phyloP scores from a whole-genome alignment of 2,797 vertebrate species.

The Prionace glauca region DNA sequence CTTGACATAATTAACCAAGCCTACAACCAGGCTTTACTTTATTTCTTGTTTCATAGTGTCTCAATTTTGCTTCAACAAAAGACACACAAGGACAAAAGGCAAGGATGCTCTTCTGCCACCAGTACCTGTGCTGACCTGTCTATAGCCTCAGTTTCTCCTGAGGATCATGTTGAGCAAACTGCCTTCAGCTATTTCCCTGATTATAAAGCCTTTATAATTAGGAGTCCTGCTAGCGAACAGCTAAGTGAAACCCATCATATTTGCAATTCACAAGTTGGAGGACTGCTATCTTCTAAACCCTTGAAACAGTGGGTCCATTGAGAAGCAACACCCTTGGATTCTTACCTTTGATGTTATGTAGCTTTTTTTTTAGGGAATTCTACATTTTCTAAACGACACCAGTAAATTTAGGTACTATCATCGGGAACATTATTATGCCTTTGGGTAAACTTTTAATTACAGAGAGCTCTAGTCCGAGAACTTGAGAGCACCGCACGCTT shows the following conservation, averaged over 20 bases:
- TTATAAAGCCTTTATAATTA: slow-evolving; percentile 5
- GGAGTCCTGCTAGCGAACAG: background rate
- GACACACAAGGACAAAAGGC: background rate
- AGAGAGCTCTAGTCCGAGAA: background rate
- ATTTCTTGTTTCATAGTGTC: background rate
- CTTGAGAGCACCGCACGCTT: background rate
- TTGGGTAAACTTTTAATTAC: background rate
- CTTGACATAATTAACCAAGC: background rate
- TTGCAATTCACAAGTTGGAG: background rate
- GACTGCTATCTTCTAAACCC: background rate
- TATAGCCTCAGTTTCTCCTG: background rate
- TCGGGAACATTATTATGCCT: background rate
- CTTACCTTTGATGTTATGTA: background rate
- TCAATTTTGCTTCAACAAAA: background rate
- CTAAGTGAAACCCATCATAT: background rate
- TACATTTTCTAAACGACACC: background rate
- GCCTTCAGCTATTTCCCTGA: background rate
- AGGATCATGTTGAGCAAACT: background rate
- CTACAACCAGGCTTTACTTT: background rate
- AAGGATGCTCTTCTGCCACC: background rate
- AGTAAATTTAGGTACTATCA: background rate
- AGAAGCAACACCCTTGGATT: background rate
- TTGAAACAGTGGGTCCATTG: background rate
- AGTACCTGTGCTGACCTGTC: background rate
- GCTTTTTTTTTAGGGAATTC: background rate